Evolutionary conservation across 2,113 vertebrate genomes (phyloP).

Genomic region (Gyps fulvus): DNA sequence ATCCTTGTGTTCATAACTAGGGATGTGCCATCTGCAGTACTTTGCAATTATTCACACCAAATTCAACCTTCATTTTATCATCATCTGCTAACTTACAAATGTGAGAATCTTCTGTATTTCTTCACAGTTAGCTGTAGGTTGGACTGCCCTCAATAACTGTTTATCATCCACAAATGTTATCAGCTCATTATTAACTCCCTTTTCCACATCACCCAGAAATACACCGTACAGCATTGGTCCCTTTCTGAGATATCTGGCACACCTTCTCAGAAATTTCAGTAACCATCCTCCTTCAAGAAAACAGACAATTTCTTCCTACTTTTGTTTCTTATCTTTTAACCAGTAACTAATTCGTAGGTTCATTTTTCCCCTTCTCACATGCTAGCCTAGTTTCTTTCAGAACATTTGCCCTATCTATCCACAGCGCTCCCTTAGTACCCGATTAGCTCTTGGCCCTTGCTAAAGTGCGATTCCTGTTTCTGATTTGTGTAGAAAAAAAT

Average conservation of each 20-base stretch:
- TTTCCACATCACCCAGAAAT: not conserved
- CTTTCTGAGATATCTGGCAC: not conserved
- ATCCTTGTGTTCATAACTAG: not conserved
- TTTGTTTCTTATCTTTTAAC: not conserved
- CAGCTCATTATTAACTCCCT: not conserved
- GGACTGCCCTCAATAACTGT: not conserved
- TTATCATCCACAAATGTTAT: not conserved
- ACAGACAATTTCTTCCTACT: not conserved
- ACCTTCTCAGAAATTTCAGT: not conserved
- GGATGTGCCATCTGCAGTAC: constrained; percentile 9
- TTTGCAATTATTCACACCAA: constrained; percentile 2
- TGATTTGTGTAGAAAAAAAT: not conserved
- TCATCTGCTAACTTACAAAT: not conserved
- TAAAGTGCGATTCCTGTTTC: not conserved
- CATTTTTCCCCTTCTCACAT: not conserved
- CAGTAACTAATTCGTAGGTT: not conserved
- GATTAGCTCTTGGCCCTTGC: not conserved
- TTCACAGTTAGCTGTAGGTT: not conserved
- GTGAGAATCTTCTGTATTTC: not conserved
- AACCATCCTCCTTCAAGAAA: not conserved
- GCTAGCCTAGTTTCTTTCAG: not conserved
- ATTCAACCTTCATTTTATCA: not conserved
- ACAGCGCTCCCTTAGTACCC: accelerated
- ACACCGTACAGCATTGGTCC: not conserved
- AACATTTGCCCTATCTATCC: not conserved